Evolutionary conservation across 2,888 invertebrate genomes (phyloP), one percentile per base, ranked within the genome.

Genomic region (Drosophila testacea): DNA sequence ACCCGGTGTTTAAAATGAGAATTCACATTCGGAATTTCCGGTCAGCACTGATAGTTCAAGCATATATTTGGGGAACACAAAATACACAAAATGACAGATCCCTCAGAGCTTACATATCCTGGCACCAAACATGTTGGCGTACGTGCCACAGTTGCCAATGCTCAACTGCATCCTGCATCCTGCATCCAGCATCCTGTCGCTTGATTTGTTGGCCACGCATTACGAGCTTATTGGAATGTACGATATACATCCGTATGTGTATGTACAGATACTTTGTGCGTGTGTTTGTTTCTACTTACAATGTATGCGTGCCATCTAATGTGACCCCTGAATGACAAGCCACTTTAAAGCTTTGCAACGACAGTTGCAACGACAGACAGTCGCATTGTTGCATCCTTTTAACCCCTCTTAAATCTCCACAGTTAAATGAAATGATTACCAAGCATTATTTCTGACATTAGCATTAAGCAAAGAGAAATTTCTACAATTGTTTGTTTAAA

Each of bases 271-370:
- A 27, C 22, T 46, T 41, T 50, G 57, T 59, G 44, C 50, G 48
- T 50, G 52, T 16, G 32, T 28, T 28, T 39, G 42, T 38, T 44
- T 42, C 46, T 46, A 44, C 22, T 3, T 22, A 22, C 22, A 22
- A 2, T 59, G 46, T 38, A 9, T 32, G 34, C 32, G 60, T 51
- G 54, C 34, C 54, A 13, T 38, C 61, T 77, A 70, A 77, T 77
- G 61, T 68, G 70, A 78, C 83, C 83, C 51, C 63, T 65, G 81
- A 78, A 75, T 83, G 81, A 78, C 79, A 71, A 30, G 54, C 28
- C 72, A 76, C 76, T 76, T 64, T 63, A 36, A 34, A 46, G 71
- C 55, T 27, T 6, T 27, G 55, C 10, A 39, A 32, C 55, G 38
- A 51, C 55, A 52, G 48, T 34, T 52, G 10, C 50, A 51, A 9